phyloP scores from a whole-genome alignment of 2,888 invertebrate species.

The Synanthedon tipuliformis region DNA sequence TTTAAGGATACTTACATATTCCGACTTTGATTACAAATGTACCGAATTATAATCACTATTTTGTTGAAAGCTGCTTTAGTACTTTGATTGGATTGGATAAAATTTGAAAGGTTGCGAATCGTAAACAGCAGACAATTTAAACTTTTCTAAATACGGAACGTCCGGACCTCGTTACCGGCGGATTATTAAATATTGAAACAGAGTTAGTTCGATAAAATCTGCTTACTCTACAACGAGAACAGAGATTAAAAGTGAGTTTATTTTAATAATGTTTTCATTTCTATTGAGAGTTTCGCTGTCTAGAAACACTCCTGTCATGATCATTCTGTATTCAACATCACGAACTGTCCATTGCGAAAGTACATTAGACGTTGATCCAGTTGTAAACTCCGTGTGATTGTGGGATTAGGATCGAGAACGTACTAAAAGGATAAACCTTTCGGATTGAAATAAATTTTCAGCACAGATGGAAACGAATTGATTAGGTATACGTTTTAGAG shows the following conservation, averaged over 20 bases:
- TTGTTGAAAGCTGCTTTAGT: too few species aligned
- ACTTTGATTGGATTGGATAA: too few species aligned
- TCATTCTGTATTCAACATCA: constrained; percentile 47
- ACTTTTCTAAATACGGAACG: constrained; percentile 50
- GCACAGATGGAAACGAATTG: too few species aligned
- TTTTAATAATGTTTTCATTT: constrained; percentile 36
- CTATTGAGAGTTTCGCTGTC: constrained; percentile 18
- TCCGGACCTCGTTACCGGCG: constrained; percentile 56
- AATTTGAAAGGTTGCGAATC: too few species aligned
- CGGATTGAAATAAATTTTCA: too few species aligned
- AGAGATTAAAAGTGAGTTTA: constrained; percentile 41
- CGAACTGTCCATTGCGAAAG: constrained; percentile 39
- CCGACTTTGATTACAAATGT: too few species aligned
- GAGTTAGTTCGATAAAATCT: constrained; percentile 52
- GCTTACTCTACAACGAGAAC: constrained; percentile 53
- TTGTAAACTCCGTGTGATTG: constrained; percentile 40
- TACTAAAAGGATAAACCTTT: too few species aligned
- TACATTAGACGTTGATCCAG: constrained; percentile 51
- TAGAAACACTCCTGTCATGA: not conserved
- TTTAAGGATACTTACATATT: not conserved
- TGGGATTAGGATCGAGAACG: constrained; percentile 32
- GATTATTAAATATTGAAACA: constrained; percentile 70
- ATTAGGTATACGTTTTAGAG: constrained; percentile 3
- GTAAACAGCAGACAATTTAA: constrained; percentile 42
- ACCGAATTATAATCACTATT: too few species aligned